Percentiles rank a stretch among this genome's conserved stretches.
Evolutionary conservation across 2,113 vertebrate genomes (phyloP).

Genomic region (Grammomys surdaster): DNA sequence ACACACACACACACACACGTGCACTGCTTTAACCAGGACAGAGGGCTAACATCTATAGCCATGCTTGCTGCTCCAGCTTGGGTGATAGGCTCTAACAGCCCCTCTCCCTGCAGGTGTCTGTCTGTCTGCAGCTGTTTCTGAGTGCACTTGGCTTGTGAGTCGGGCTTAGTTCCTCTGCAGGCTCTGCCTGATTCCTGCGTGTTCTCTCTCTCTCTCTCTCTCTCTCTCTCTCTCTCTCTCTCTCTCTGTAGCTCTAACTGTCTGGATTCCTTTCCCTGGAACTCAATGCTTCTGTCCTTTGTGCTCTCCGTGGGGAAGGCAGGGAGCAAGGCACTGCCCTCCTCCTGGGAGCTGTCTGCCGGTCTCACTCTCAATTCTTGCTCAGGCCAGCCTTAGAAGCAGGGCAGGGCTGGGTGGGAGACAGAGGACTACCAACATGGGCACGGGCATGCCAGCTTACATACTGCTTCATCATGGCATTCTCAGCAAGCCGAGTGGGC

Average conservation of each 20-base stretch:
- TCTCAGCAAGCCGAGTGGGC: constrained; percentile 38
- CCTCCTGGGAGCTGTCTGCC: background rate
- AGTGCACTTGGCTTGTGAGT: background rate
- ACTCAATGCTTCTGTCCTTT: constrained; percentile 65
- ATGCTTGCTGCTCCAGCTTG: background rate
- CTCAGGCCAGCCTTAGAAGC: constrained; percentile 28
- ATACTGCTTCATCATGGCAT: constrained; percentile 78
- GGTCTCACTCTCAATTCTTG: background rate
- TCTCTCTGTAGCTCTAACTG: background rate
- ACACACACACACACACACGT: background rate
- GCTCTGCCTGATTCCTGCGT: background rate
- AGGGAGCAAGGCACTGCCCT: background rate
- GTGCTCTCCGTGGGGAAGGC: constrained; percentile 22
- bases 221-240: background rate
- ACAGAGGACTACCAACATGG: constrained; percentile 13
- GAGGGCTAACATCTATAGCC: background rate
- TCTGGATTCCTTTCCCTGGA: constrained; percentile 26
- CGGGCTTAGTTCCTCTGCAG: constrained; percentile 49
- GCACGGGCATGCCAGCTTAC: constrained; percentile 74
- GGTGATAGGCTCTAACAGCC: background rate
- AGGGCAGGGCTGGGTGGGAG: constrained; percentile 60
- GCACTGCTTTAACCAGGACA: background rate
- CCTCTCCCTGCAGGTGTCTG: background rate
- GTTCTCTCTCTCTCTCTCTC: background rate
- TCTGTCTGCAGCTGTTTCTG: background rate